These are phyloP conservation scores for Steinernema carpocapsae DNA, from an alignment of 2,888 invertebrate species.

Conservation along the genomic window DNA sequence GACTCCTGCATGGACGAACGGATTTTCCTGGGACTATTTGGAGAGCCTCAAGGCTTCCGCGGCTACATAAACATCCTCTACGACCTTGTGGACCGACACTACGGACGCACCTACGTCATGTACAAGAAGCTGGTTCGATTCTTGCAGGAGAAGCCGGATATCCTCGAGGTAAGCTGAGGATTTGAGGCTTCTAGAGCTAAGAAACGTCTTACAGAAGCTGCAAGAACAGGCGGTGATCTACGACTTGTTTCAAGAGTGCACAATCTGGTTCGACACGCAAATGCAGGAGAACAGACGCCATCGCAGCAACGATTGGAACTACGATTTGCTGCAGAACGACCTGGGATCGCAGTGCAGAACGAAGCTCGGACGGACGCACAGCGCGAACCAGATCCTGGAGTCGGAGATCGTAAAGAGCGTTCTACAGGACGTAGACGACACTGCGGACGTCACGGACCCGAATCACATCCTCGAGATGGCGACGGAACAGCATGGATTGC, in stretches of 20 bases:
- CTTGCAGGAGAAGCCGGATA: background rate
- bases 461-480: no score
- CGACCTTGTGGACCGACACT: background rate
- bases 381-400: background rate
- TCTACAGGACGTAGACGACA: no score
- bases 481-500: no score
- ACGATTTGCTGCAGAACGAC: background rate
- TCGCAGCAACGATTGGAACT: background rate
- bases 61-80: background rate
- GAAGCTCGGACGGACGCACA: background rate
- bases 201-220: background rate
- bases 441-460: no score
- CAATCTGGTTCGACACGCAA: constrained; percentile 14
- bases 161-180: background rate
- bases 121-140: background rate
- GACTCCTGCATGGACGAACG: background rate
- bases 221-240: background rate
- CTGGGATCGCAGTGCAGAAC: background rate
- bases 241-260: background rate
- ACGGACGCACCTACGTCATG: constrained; percentile 8
- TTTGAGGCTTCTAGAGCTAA: background rate
- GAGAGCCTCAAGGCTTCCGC: constrained; percentile 2
- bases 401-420: background rate
- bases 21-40: background rate
- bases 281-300: background rate